A percentile compares a stretch with the other conserved stretches of the same genome.
Conservation (phyloP, 2,888 invertebrate genomes). For the Cryptocheilus praepositus region DNA sequence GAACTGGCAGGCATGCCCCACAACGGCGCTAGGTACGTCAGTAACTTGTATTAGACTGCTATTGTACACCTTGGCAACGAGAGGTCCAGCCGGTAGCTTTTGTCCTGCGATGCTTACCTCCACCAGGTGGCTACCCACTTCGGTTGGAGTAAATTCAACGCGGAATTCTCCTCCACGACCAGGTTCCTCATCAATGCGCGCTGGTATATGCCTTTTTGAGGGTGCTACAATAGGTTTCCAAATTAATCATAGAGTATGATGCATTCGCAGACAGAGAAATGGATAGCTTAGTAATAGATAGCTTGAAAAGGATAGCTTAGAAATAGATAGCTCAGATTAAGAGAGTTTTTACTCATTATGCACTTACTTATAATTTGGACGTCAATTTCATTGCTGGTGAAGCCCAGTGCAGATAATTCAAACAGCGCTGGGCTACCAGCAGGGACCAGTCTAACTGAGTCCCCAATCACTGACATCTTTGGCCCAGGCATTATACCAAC, state of each 20-base stretch:
- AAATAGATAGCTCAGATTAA: no score
- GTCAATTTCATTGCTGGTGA: conserved; percentile 77
- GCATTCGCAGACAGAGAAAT: background rate
- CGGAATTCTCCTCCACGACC: conserved; percentile 88
- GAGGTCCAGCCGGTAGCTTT: conserved; percentile 91
- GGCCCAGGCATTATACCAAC: conserved; percentile 90
- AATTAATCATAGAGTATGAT: background rate
- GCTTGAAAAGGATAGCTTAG: no score
- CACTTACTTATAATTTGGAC: conserved; percentile 78
- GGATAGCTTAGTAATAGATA: background rate
- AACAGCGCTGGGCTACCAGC: conserved; percentile 93
- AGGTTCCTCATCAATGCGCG: conserved; percentile 88
- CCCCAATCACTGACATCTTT: conserved; percentile 88
- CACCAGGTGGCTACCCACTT: conserved; percentile 96
- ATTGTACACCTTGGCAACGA: conserved; percentile 96
- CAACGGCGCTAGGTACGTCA: conserved; percentile 94
- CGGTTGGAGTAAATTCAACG: conserved; percentile 93
- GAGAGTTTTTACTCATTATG: no score
- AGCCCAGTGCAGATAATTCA: conserved; percentile 86
- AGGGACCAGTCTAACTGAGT: conserved; percentile 92
- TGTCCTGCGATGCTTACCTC: conserved; percentile 93
- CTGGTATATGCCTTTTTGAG: conserved; percentile 87
- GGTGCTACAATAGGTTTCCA: conserved; percentile 78
- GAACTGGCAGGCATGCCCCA: conserved; percentile 97
- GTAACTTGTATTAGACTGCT: conserved; percentile 95